A percentile compares a stretch with the other conserved stretches of the same genome.
phyloP scores from a whole-genome alignment of 1,140 invertebrate species.

The Campoletis sonorensis region DNA sequence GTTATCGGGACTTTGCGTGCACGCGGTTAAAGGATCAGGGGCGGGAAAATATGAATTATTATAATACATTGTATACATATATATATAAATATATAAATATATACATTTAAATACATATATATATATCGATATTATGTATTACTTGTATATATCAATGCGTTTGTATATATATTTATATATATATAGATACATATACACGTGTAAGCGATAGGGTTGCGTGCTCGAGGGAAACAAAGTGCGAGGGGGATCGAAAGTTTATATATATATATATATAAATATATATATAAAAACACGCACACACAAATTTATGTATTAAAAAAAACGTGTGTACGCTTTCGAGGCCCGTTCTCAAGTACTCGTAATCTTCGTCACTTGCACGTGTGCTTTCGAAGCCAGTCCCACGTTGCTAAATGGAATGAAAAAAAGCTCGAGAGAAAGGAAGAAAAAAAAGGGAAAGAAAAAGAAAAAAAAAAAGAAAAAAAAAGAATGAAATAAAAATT shows the following conservation, averaged over 20 bases:
- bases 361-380: conserved; percentile 33
- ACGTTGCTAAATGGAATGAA: background rate
- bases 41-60: conserved; percentile 30
- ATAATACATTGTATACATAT: conserved; percentile 20
- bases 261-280: no score
- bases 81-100: background rate
- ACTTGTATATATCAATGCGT: no score
- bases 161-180: no score
- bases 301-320: background rate
- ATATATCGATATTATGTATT: no score
- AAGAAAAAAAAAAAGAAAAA: background rate
- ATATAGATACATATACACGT: no score
- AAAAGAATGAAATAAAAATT: background rate
- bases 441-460: background rate
- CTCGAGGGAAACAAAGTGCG: conserved; percentile 31
- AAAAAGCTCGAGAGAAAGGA: no score
- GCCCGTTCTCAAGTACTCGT: conserved; percentile 36
- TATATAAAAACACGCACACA: background rate
- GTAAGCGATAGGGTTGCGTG: conserved; percentile 31
- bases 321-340: background rate
- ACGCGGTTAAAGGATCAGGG: conserved; percentile 20
- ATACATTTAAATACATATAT: no score
- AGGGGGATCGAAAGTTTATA: conserved; percentile 22
- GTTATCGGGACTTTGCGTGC: conserved; percentile 34
- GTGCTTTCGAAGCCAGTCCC: conserved; percentile 32